Evolutionary conservation across 2,797 vertebrate species (phyloP).

Genomic region (Scomberomorus guttatus): DNA sequence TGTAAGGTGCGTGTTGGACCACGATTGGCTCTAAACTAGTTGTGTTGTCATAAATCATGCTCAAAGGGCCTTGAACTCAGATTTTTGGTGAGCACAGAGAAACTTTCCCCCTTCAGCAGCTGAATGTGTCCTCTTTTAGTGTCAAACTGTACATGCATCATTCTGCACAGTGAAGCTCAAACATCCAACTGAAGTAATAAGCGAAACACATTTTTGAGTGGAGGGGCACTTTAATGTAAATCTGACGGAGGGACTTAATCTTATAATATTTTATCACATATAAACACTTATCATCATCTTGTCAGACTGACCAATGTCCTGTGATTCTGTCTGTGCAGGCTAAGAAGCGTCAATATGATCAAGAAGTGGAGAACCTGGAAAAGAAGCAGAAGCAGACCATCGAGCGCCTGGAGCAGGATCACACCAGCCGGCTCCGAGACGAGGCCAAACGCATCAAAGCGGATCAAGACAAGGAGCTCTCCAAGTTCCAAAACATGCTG

Average conservation of each 20-base stretch:
- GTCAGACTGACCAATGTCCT: slow-evolving; percentile 1
- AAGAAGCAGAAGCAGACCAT: slow-evolving; percentile 99
- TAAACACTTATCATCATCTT: neutral
- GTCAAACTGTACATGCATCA: too few relatives aligned
- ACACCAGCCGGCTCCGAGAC: slow-evolving; percentile 95
- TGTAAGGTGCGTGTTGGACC: too few relatives aligned
- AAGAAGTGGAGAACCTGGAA: slow-evolving; percentile 97
- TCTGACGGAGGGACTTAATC: neutral
- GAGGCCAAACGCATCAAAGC: slow-evolving; percentile 98
- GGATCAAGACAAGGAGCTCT: slow-evolving; percentile 97
- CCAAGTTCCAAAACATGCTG: slow-evolving; percentile 97
- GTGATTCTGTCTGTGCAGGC: slow-evolving; percentile 69
- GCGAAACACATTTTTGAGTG: neutral
- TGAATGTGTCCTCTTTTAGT: too few relatives aligned
- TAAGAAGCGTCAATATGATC: slow-evolving; percentile 97
- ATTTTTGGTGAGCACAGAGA: too few relatives aligned
- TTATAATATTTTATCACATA: neutral
- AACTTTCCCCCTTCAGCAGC: too few relatives aligned
- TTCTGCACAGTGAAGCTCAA: neutral
- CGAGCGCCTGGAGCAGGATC: slow-evolving; percentile 97
- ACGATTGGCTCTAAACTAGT: too few relatives aligned
- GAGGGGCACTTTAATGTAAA: too few relatives aligned
- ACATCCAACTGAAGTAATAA: neutral
- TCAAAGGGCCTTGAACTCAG: too few relatives aligned
- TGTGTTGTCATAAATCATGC: too few relatives aligned